These are phyloP conservation scores for Leptinotarsa juncta DNA, from an alignment of 2,888 invertebrate species.

Conservation along the genomic window DNA sequence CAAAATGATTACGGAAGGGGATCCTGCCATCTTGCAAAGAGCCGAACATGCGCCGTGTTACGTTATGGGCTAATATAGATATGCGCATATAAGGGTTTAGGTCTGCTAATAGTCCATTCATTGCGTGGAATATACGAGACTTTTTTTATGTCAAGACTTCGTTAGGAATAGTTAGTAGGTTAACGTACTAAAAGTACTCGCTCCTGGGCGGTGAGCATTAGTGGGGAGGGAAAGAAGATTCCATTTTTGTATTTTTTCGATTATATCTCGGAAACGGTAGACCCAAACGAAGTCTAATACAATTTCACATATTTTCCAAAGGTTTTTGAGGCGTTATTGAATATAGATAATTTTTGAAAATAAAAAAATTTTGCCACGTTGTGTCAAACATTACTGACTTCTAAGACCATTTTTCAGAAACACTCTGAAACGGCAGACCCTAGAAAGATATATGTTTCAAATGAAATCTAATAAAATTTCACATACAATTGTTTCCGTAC, in stretches of 20 bases:
- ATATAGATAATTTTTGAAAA: neutral
- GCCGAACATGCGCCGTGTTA: too few relatives aligned
- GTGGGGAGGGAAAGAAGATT: neutral
- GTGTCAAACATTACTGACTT: neutral
- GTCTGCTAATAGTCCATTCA: neutral
- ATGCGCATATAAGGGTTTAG: too few relatives aligned
- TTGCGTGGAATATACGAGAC: neutral
- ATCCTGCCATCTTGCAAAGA: too few relatives aligned
- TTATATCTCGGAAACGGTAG: neutral
- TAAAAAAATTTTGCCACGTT: too few relatives aligned
- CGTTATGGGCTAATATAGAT: too few relatives aligned
- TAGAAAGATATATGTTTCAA: neutral
- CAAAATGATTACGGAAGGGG: too few relatives aligned
- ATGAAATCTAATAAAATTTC: neutral
- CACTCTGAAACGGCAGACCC: neutral
- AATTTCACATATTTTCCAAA: neutral
- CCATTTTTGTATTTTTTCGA: neutral
- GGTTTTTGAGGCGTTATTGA: neutral
- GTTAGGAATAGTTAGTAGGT: neutral
- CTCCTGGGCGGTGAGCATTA: neutral
- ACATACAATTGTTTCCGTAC: neutral
- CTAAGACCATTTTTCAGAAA: neutral
- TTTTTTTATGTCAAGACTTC: neutral
- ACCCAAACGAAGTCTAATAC: neutral
- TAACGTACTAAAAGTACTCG: neutral